phyloP scores from a whole-genome alignment of 2,113 vertebrate species.

The Forbesichthys agassizii region DNA sequence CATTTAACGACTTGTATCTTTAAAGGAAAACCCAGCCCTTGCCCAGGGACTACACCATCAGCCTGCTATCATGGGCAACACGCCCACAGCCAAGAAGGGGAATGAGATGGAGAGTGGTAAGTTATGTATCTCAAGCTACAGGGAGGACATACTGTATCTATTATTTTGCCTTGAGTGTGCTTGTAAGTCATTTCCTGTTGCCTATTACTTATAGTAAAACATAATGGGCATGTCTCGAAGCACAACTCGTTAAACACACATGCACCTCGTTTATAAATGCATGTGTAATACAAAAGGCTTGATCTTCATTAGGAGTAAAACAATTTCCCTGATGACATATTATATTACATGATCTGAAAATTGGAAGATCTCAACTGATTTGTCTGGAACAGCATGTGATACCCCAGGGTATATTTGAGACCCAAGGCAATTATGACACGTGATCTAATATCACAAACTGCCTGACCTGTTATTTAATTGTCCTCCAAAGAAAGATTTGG shows the following conservation, averaged over 20 bases:
- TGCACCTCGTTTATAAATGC: no score
- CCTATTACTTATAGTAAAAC: not conserved
- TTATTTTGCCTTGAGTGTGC: not conserved
- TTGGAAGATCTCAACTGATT: conserved; percentile 34
- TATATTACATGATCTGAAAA: conserved; percentile 28
- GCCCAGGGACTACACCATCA: conserved; percentile 64
- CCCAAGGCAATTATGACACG: conserved; percentile 21
- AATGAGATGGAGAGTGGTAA: conserved; percentile 91
- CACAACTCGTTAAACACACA: no score
- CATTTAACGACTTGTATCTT: conserved; percentile 41
- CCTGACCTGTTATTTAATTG: conserved; percentile 23
- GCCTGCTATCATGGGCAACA: conserved; percentile 91
- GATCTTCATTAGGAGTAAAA: no score
- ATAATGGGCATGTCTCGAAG: no score
- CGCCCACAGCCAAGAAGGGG: conserved; percentile 92
- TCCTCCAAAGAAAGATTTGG: conserved; percentile 2
- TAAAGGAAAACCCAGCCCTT: conserved; percentile 52
- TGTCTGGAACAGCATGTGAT: conserved; percentile 65
- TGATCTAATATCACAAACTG: conserved; percentile 46
- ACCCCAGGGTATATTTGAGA: conserved; percentile 50
- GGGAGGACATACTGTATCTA: not conserved
- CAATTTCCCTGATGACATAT: no score
- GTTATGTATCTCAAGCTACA: conserved; percentile 41
- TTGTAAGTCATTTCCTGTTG: conserved; percentile 46
- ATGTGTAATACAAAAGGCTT: no score